These are phyloP conservation scores for Pipistrellus pygmaeus DNA, from an alignment of 2,797 vertebrate genomes.

Conservation along the genomic window DNA sequence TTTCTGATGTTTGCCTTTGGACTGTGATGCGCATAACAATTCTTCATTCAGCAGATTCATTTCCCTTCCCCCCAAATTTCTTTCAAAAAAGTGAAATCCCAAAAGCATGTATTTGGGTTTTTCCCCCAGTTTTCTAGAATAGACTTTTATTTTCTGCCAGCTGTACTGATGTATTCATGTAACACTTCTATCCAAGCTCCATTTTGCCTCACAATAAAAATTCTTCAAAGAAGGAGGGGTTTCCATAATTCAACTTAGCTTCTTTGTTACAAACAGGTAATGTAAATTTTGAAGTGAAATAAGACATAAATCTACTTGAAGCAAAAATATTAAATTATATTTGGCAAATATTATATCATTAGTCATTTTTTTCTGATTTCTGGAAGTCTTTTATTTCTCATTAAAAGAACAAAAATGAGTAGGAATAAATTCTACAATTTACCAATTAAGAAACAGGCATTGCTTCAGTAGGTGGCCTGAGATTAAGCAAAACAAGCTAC, in stretches of 20 bases:
- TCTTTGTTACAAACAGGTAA: slow-evolving; percentile 10
- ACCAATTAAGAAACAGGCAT: background rate
- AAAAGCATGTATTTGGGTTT: background rate
- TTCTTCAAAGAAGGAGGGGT: background rate
- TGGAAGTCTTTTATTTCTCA: slow-evolving; percentile 39
- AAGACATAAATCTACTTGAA: slow-evolving; percentile 65
- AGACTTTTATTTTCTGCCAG: background rate
- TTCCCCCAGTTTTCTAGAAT: background rate
- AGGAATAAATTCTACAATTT: slow-evolving; percentile 54
- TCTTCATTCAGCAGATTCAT: background rate
- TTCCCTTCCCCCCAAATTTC: background rate
- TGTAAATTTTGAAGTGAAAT: slow-evolving; percentile 30
- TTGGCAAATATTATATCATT: slow-evolving; percentile 6
- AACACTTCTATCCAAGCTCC: background rate
- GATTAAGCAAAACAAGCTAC: slow-evolving; percentile 49
- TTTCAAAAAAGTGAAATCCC: background rate
- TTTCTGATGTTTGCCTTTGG: background rate
- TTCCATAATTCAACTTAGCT: background rate
- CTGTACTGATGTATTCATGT: background rate
- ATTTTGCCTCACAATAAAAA: slow-evolving; percentile 32
- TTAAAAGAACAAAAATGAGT: slow-evolving; percentile 46
- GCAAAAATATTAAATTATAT: slow-evolving; percentile 41
- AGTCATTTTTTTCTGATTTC: slow-evolving; percentile 36
- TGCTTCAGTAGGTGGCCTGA: slow-evolving; percentile 60
- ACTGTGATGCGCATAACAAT: background rate